These are phyloP conservation scores for Ennomos erosarius DNA, from an alignment of 2,888 invertebrate species.

Conservation along the genomic window DNA sequence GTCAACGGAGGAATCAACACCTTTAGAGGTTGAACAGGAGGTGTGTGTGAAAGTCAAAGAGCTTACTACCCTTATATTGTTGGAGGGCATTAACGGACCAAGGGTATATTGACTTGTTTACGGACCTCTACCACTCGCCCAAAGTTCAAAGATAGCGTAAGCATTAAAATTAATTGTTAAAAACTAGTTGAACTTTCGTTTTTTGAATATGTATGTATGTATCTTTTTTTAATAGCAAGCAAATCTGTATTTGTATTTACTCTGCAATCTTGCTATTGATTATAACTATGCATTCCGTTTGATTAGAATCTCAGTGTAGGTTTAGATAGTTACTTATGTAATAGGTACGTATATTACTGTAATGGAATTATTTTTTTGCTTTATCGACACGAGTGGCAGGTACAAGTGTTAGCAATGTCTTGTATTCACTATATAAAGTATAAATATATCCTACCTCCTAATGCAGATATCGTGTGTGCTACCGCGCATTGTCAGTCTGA, in stretches of 20 bases:
- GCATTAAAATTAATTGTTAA: constrained; percentile 5
- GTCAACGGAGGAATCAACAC: not conserved
- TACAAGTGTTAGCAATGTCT: too few relatives aligned
- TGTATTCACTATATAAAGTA: too few relatives aligned
- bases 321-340: too few relatives aligned
- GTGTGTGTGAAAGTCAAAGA: constrained; percentile 9
- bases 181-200: constrained; percentile 9
- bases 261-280: not conserved
- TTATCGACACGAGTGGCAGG: too few relatives aligned
- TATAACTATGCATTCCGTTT: too few relatives aligned
- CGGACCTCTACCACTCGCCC: constrained; percentile 10
- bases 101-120: constrained; percentile 19
- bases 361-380: too few relatives aligned
- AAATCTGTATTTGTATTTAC: constrained; percentile 1
- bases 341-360: too few relatives aligned
- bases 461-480: too few relatives aligned
- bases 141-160: constrained; percentile 9
- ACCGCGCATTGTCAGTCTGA: too few relatives aligned
- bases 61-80: constrained; percentile 14
- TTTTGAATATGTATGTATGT: not conserved
- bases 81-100: constrained; percentile 17
- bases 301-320: too few relatives aligned
- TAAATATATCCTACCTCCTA: too few relatives aligned
- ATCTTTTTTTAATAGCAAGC: not conserved
- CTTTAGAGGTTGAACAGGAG: not conserved